Percentiles rank a stretch among this genome's conserved stretches.
Conservation (phyloP, 2,888 invertebrate genomes). For the Gerris lacustris region DNA sequence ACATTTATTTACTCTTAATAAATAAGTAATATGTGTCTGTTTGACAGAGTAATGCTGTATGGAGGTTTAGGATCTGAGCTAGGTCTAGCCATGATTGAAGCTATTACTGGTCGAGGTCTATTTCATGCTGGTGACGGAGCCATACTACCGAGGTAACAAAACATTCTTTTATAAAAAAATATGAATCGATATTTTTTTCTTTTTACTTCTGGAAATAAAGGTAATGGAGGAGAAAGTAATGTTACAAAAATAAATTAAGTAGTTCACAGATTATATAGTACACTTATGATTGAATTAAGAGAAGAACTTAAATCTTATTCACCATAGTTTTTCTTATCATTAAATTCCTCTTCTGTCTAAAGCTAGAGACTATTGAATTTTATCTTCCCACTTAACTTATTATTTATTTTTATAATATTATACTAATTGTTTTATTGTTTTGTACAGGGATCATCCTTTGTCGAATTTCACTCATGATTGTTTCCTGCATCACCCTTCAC, state of each 20-base stretch:
- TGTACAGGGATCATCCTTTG: constrained; percentile 32
- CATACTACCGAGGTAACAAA: constrained; percentile 37
- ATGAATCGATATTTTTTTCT: no score
- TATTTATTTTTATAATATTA: no score
- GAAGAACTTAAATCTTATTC: no score
- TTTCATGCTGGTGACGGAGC: constrained; percentile 37
- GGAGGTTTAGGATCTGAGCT: constrained; percentile 42
- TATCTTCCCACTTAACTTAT: no score
- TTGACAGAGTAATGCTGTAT: constrained; percentile 39
- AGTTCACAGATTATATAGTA: no score
- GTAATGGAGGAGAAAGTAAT: no score
- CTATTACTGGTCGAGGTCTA: constrained; percentile 39
- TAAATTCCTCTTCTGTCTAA: no score
- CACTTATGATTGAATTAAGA: no score
- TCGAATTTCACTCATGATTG: constrained; percentile 34
- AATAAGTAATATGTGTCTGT: constrained; percentile 14
- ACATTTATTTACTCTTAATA: constrained; percentile 5
- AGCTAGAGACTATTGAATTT: no score
- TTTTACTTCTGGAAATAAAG: no score
- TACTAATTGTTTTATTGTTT: background rate
- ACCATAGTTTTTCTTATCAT: no score
- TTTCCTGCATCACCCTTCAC: constrained; percentile 30
- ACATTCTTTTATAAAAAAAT: constrained; percentile 1
- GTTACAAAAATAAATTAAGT: no score
- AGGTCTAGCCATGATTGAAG: constrained; percentile 39